A percentile compares a stretch with the other conserved stretches of the same genome.
phyloP scores from a whole-genome alignment of 2,113 vertebrate species.

The Nerophis lumbriciformis region DNA sequence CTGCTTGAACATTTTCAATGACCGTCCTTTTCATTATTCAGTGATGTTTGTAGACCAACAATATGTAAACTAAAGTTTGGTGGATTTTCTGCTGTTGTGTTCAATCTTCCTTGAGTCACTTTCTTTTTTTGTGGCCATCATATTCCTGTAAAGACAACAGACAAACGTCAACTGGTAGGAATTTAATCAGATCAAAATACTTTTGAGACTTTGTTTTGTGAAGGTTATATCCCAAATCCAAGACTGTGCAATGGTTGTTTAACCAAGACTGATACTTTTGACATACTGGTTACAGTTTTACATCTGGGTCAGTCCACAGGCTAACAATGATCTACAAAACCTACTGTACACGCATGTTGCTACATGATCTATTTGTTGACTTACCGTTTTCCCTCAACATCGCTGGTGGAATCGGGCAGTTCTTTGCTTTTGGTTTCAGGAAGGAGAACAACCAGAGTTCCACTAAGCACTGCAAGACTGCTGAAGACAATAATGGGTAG shows the following conservation, averaged over 20 bases:
- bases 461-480: conserved; percentile 41
- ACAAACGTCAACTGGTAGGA: not conserved
- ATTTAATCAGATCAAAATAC: not conserved
- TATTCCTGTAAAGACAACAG: conserved; percentile 7
- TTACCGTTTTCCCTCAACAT: conserved; percentile 29
- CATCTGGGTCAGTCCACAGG: not conserved
- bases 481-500: conserved; percentile 70
- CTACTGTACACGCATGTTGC: not conserved
- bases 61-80: conserved; percentile 27
- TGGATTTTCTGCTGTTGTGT: conserved; percentile 12
- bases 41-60: not conserved
- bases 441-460: conserved; percentile 63
- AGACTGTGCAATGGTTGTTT: no score
- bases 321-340: conserved; percentile 1
- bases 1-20: no score
- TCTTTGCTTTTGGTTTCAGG: conserved; percentile 70
- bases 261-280: conserved; percentile 9
- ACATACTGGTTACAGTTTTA: not conserved
- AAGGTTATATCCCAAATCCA: no score
- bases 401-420: conserved; percentile 60
- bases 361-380: not conserved
- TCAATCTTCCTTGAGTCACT: not conserved
- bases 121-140: not conserved
- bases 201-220: not conserved
- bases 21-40: not conserved